Base-by-base conservation (phyloP, 2,888 invertebrate genomes). In the Abrostola tripartita region DNA sequence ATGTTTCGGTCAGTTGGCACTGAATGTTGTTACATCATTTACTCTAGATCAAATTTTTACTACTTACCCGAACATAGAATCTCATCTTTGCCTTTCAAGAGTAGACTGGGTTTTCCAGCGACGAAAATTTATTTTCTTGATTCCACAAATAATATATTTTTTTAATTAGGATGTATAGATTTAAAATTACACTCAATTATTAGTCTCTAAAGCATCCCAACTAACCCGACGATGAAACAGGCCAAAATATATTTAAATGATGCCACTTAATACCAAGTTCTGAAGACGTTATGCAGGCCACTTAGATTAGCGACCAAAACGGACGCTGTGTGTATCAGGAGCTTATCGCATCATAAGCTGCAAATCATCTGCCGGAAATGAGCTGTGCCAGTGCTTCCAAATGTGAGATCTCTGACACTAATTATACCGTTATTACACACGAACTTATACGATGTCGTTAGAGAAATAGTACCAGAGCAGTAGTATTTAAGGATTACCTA, bases 281-380 rank as follows among this genome's bases (percentile, higher is more conserved):
- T 44, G 50, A 12, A 54, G 47, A 53, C 14, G 52, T 7, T 8
- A 14, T 36, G 50, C n/a, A 1, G 11, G 24, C 44, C 8, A 24
- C 35, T 35, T 47, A 50, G 42, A 71, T 65, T 59, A 61, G 38
- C 12, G 9, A 7, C 38, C n/a, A 6, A 58, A 50, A 56, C 56
- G 47, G 59, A 58, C 36, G 40, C 44, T 59, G 50, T 35, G 36
- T 40, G 54, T 51, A 60, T 71, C 71, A 56, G 11, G 61, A 49
- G 62, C 60, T 76, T 71, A 73, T 76, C 73, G 56, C 49, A 1
- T 11, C 51, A 51, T 56, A 59, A 51, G 64, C 49, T 56, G 65
- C 56, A 71, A 71, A 73, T 73, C 72, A 73, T 51, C 24, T 54
- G 72, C 60, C 72, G 73, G 73, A 76, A 76, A 73, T 76, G 57